Conservation (phyloP, 35 echinoderm and acorn worm genomes). For the Strongylocentrotus purpuratus region DNA sequence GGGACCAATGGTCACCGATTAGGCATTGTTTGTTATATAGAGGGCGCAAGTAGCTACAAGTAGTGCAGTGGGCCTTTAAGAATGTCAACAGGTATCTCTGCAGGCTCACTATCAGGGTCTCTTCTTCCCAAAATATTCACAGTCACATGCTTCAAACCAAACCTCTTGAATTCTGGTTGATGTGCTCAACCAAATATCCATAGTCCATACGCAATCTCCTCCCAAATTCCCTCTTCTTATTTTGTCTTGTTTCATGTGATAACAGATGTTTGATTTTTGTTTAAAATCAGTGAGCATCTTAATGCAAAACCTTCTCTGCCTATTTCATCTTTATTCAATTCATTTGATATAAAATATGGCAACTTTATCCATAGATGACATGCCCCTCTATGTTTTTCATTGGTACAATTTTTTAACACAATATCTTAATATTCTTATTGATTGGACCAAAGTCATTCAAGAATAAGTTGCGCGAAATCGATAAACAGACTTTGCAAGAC, state of each 20-base stretch:
- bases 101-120: not conserved
- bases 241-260: not conserved
- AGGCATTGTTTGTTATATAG: too few relatives aligned
- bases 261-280: not conserved
- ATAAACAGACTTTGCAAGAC: not conserved
- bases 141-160: constrained; percentile 5
- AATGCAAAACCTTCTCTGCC: not conserved
- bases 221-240: not conserved
- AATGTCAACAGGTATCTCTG: not conserved
- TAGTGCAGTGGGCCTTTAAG: too few relatives aligned
- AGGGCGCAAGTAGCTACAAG: too few relatives aligned
- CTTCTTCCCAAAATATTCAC: not conserved
- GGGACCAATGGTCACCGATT: too few relatives aligned
- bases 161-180: not conserved
- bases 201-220: not conserved
- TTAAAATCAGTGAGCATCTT: not conserved
- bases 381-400: not conserved
- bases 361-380: not conserved
- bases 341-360: not conserved
- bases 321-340: not conserved
- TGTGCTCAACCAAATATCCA: not conserved
- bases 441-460: not conserved
- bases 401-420: not conserved
- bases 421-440: not conserved
- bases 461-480: not conserved